Conservation (phyloP, 2,797 vertebrate genomes). For the Tokudaia tokunoshimensis region DNA sequence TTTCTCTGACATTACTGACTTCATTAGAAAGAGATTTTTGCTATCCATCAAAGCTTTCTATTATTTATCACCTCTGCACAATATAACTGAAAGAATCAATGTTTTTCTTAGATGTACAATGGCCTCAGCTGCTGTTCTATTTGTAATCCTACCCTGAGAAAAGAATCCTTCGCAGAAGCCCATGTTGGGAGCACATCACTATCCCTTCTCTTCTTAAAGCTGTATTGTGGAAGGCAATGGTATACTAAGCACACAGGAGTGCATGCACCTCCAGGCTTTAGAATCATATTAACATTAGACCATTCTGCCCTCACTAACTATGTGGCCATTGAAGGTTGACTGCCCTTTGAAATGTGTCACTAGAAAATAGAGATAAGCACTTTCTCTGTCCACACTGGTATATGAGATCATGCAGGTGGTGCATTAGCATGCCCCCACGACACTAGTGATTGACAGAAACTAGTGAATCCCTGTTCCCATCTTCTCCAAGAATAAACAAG, state of each 20-base stretch:
- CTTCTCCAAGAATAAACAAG: not conserved
- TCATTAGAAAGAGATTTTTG: slow-evolving; percentile 63
- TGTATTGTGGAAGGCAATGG: not conserved
- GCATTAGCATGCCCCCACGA: not conserved
- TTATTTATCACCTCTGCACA: slow-evolving; percentile 55
- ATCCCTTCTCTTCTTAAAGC: not conserved
- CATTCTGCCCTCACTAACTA: not conserved
- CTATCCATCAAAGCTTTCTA: not conserved
- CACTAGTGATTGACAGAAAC: not conserved
- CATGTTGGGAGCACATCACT: not conserved
- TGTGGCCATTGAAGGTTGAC: not conserved
- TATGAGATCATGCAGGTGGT: not conserved
- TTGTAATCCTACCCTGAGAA: not conserved
- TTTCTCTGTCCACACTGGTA: not conserved
- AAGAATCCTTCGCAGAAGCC: slow-evolving; percentile 12
- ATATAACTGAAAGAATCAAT: slow-evolving; percentile 52
- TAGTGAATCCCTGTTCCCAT: not conserved
- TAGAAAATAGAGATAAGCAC: not conserved
- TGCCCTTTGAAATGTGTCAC: slow-evolving; percentile 30
- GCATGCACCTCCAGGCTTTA: not conserved
- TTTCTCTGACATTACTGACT: slow-evolving; percentile 67
- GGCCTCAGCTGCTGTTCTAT: not conserved
- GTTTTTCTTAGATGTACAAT: not conserved
- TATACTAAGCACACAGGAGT: too few species aligned
- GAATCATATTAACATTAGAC: not conserved